Evolutionary conservation across 2,797 vertebrate species (phyloP).

Genomic region (Okamejei kenojei): DNA sequence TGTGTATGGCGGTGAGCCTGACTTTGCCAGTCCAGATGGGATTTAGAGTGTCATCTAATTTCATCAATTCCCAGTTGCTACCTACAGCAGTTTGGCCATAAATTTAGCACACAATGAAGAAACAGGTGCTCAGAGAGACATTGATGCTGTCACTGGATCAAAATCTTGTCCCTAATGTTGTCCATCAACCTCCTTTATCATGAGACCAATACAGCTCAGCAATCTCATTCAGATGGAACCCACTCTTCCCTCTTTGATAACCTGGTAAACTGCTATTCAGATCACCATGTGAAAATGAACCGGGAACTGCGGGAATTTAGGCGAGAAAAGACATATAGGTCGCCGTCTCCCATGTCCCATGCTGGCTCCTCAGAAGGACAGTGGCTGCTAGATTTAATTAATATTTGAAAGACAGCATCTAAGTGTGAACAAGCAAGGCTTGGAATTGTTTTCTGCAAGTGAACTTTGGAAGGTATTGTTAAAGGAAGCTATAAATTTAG

Average conservation of each 20-base stretch:
- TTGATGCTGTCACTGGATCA: not conserved
- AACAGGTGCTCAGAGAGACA: no score
- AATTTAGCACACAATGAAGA: not conserved
- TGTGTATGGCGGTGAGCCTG: not conserved
- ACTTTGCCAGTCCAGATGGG: not conserved
- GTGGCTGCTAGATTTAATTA: not conserved
- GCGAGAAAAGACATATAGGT: not conserved
- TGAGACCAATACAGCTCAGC: not conserved
- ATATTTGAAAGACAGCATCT: not conserved
- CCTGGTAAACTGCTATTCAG: not conserved
- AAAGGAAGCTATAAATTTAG: not conserved
- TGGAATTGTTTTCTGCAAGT: not conserved
- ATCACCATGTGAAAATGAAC: not conserved
- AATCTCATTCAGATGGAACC: not conserved
- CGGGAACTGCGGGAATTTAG: not conserved
- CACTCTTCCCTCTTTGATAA: not conserved
- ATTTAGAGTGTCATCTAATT: not conserved
- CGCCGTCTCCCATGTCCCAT: not conserved
- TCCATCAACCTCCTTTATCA: not conserved
- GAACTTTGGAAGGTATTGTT: not conserved
- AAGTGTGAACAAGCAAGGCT: not conserved
- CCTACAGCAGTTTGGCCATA: not conserved
- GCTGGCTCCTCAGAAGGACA: not conserved
- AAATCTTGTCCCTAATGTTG: not conserved
- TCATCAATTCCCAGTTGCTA: not conserved